These are phyloP conservation scores for Branchipolynoe longqiensis DNA, from an alignment of 2,888 invertebrate species.

Conservation along the genomic window DNA sequence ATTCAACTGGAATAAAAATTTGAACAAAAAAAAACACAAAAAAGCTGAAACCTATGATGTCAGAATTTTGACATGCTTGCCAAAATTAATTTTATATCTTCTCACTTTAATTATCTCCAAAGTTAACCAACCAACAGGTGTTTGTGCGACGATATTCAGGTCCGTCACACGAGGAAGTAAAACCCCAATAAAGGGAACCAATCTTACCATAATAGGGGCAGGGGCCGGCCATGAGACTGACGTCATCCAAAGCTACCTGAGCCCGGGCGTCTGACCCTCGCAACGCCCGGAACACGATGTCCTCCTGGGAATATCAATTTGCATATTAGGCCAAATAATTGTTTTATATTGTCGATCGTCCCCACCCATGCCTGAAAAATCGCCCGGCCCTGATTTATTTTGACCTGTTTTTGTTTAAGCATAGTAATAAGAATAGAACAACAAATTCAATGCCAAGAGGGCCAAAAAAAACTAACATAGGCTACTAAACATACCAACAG, in stretches of 20 bases:
- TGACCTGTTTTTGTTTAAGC: neutral
- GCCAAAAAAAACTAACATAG: no score
- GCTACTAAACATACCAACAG: no score
- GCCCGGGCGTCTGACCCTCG: neutral
- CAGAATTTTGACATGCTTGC: no score
- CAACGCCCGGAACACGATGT: neutral
- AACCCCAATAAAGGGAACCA: neutral
- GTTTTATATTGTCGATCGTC: neutral
- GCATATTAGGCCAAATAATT: neutral
- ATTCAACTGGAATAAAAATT: no score
- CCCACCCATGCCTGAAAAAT: no score
- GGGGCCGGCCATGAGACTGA: neutral
- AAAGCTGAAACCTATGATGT: no score
- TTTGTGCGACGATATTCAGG: neutral
- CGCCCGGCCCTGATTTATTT: neutral
- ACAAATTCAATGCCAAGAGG: no score
- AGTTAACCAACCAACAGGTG: neutral
- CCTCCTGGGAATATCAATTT: no score
- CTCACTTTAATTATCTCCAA: neutral
- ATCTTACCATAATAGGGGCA: constrained; percentile 30
- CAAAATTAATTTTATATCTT: no score
- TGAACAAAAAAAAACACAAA: no score
- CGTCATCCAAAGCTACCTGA: neutral
- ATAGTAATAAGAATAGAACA: neutral
- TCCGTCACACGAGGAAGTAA: neutral